phyloP scores from a whole-genome alignment of 1,140 invertebrate species.

The Mycetomoellerius zeteki region DNA sequence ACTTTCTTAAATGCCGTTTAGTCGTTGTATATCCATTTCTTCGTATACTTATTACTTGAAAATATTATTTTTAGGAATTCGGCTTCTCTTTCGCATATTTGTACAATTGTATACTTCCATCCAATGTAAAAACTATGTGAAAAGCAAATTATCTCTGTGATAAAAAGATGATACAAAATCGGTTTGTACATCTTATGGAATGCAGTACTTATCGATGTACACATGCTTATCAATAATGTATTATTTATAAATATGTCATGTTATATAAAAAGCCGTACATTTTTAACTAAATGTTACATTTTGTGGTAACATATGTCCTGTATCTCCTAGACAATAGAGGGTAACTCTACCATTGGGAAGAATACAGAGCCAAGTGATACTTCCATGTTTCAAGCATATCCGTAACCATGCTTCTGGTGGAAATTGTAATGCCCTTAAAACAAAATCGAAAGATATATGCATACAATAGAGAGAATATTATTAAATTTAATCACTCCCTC shows the following conservation, averaged over 20 bases:
- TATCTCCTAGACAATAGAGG: constrained; percentile 93
- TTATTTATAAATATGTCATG: not conserved
- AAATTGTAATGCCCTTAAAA: constrained; percentile 97
- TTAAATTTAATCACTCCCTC: not conserved
- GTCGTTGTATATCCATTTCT: not conserved
- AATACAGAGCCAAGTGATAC: constrained; percentile 97
- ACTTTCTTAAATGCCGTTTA: not conserved
- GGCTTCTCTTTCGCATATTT: not conserved
- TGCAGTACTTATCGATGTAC: not conserved
- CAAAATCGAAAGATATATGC: constrained; percentile 42
- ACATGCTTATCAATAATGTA: not conserved
- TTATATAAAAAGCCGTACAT: not conserved
- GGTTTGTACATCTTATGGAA: not conserved
- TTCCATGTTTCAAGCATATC: constrained; percentile 96
- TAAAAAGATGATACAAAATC: not conserved
- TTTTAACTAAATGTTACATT: constrained; percentile 87
- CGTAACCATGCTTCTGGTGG: constrained; percentile 98
- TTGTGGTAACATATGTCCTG: constrained; percentile 94
- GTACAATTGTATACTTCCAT: constrained; percentile 5
- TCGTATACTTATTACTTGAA: not conserved
- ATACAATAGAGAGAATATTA: not conserved
- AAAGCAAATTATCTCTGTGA: not conserved
- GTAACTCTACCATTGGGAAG: constrained; percentile 94
- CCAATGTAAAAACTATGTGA: not conserved
- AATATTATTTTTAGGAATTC: not conserved